Evolutionary conservation across 2,113 vertebrate genomes (phyloP).

Genomic region (Oreochromis niloticus): DNA sequence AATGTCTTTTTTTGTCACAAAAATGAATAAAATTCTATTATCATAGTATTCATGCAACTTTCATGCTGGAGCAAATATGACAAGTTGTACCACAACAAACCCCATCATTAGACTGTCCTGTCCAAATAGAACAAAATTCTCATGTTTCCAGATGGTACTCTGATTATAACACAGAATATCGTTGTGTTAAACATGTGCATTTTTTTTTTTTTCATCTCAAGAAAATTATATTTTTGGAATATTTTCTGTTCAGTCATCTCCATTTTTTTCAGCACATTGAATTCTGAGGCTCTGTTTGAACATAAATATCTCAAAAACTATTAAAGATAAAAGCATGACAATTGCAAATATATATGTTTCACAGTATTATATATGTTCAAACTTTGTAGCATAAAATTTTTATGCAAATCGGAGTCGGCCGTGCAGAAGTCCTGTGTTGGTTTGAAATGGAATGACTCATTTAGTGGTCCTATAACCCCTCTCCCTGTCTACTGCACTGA

Average conservation of each 20-base stretch:
- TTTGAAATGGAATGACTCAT: background rate
- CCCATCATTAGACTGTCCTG: background rate
- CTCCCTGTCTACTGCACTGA: background rate
- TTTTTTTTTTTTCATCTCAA: background rate
- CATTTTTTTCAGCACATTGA: background rate
- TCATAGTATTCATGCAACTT: background rate
- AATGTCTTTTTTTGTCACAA: background rate
- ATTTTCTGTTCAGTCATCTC: background rate
- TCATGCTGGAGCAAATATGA: background rate
- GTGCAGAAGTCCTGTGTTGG: background rate
- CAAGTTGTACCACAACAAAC: background rate
- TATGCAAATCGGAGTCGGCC: background rate
- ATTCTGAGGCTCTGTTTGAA: background rate
- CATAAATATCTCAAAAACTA: background rate
- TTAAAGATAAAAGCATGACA: background rate
- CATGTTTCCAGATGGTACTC: background rate
- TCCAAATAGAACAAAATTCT: fast-evolving
- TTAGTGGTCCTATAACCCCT: background rate
- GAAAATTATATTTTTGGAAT: background rate
- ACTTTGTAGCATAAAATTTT: background rate
- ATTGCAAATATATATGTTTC: background rate
- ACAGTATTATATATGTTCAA: background rate
- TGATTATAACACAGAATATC: background rate
- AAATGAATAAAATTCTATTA: background rate
- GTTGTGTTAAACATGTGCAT: background rate